Evolutionary conservation across 2,888 invertebrate genomes (phyloP), one percentile per base, ranked within the genome.

Genomic region (Entomobrya multifasciata): DNA sequence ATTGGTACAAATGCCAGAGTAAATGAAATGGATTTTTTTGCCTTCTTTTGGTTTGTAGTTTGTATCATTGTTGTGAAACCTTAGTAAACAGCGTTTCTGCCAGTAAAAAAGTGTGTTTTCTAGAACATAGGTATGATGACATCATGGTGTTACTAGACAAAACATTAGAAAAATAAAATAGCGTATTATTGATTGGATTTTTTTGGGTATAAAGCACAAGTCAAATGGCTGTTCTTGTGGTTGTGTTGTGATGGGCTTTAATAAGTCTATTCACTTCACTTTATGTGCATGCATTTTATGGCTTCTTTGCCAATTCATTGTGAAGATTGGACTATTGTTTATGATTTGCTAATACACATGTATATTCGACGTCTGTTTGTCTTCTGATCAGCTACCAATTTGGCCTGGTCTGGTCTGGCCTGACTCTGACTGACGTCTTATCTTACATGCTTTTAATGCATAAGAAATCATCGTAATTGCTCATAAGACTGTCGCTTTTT

Each of bases 281-380:
- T n/a, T 44, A 25, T 10, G 5, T n/a, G 22, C 44, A 47, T 22
- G 22, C 3, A 20, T 27, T 74, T 74, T 74, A 74, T 74, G 74
- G 36, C 74, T 74, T 74, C 74, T 74, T 74, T 10, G 15, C 52
- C 55, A 74, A 74, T 74, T 55, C 55, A 30, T 52, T 74, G 27
- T 52, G 55, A 20, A 55, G 52, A 55, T 55, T 36, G 52, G 13
- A 74, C 55, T 55, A 30, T 74, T 55, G 74, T 41, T 30, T 74
- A n/a, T 74, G 52, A 52, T 52, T 74, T 52, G 44, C 11, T 41
- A 13, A 3, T 57, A 20, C 13, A 57, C 10, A 11, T 57, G 1
- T 57, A 20, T 25, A 10, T 2, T 17, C 22, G 57, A 20, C 57
- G 25, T 57, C 57, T 20, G 10, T n/a, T 15, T 15, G 15, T 52